A percentile compares a stretch with the other conserved stretches of the same genome.
These are phyloP conservation scores for Apocheima hispidaria DNA, from an alignment of 2,888 invertebrate genomes.

Conservation along the genomic window DNA sequence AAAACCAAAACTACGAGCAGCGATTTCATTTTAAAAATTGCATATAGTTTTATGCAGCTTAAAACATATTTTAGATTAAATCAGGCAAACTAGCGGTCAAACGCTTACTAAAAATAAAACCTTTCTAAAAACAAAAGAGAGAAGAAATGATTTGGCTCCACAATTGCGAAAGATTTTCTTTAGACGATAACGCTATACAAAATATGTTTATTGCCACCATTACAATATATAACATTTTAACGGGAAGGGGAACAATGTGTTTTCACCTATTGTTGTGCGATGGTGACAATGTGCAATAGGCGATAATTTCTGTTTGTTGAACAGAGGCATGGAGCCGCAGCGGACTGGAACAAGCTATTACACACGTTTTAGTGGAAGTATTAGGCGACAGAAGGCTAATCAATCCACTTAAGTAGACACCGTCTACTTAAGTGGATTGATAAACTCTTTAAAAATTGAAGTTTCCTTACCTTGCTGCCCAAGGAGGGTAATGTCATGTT, in stretches of 20 bases:
- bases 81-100: neutral
- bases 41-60: neutral
- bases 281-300: conserved; percentile 61
- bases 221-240: conserved; percentile 44
- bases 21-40: conserved; percentile 13
- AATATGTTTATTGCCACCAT: conserved; percentile 30
- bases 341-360: conserved; percentile 54
- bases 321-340: conserved; percentile 45
- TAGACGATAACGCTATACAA: conserved; percentile 23
- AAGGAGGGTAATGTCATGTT: too few species aligned
- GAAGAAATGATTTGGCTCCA: neutral
- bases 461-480: too few species aligned
- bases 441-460: too few species aligned
- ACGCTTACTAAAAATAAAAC: too few species aligned
- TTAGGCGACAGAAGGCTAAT: conserved; percentile 1
- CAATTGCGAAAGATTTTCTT: conserved; percentile 18
- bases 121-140: neutral
- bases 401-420: neutral
- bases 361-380: neutral
- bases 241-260: conserved; percentile 58
- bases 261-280: conserved; percentile 54
- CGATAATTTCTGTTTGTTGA: conserved; percentile 59
- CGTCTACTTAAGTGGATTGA: too few species aligned
- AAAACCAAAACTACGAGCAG: conserved; percentile 28
- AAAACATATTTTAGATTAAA: neutral